Evolutionary conservation across 2,888 invertebrate species (phyloP), one percentile per base, ranked within the genome.

Genomic region (Cataglyphis altisquamis): DNA sequence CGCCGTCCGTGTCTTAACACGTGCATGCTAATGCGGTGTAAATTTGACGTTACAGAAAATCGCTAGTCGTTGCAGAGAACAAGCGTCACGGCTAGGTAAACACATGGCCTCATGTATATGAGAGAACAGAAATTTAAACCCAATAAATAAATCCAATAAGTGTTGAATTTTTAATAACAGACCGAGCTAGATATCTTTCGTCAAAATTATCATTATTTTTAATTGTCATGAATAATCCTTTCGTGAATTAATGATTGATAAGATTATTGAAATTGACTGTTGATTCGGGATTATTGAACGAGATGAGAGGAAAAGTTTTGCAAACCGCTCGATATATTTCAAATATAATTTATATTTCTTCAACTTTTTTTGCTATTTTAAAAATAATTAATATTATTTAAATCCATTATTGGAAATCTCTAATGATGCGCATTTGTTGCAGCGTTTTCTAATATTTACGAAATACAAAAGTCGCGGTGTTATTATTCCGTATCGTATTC

Each of bases 11-110:
- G 84, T 55, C 84, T 90, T 90, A 90, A 91, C 87, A 82, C n/a
- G 32, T 25, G 41, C 70, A 18, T 64, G 91, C 85, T 90, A 90
- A 90, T 73, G 55, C 63, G 68, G 78, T 78, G 85, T 78, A 80
- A 91, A 90, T 86, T 75, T 85, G 85, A 80, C 85, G 86, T 83
- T 80, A 85, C 64, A 87, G 88, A 52, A 84, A 90, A 91, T 88
- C 83, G 55, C 70, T 83, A 83, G 84, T 81, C 82, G 63, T 75
- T 83, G 68, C 48, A 18, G 41, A 52, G 52, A 74, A 83, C 82
- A 64, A 67, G 78, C 48, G 5, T 57, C 67, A 32, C 15, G 55
- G 67, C 5, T 29, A 77, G 73, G 78, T 62, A 80, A 82, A 73
- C 70, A 77, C 48, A 70, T 32, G 66, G 75, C 41, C 73, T 84